Conservation (phyloP, 1,140 invertebrate species). For the Stegodyphus dumicola region DNA sequence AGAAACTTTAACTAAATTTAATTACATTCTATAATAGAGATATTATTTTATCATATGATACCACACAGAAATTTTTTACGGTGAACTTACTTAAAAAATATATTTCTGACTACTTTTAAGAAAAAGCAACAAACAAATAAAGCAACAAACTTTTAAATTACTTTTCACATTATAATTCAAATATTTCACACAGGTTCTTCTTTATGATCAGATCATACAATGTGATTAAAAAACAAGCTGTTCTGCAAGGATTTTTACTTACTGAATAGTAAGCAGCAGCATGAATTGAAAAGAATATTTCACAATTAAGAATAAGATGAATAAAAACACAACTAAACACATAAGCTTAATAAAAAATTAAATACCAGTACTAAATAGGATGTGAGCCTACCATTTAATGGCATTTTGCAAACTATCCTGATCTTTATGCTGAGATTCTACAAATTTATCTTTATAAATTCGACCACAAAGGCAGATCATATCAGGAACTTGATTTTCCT, state of each 20-base stretch:
- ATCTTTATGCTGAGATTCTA: slow-evolving; percentile 93
- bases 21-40: no score
- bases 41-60: no score
- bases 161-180: neutral
- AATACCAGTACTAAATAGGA: no score
- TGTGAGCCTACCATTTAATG: slow-evolving; percentile 82
- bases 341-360: no score
- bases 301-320: no score
- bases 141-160: neutral
- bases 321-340: neutral
- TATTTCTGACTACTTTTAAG: no score
- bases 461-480: slow-evolving; percentile 98
- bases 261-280: neutral
- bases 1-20: no score
- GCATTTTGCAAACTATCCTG: slow-evolving; percentile 89
- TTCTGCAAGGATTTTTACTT: neutral
- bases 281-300: neutral
- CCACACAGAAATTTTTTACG: no score
- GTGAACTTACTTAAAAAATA: no score
- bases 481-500: slow-evolving; percentile 92
- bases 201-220: neutral
- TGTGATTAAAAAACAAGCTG: neutral
- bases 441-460: slow-evolving; percentile 99
- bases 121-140: no score
- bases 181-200: neutral